Conservation (phyloP, 2,797 vertebrate species). For the Gobio occitaniae region DNA sequence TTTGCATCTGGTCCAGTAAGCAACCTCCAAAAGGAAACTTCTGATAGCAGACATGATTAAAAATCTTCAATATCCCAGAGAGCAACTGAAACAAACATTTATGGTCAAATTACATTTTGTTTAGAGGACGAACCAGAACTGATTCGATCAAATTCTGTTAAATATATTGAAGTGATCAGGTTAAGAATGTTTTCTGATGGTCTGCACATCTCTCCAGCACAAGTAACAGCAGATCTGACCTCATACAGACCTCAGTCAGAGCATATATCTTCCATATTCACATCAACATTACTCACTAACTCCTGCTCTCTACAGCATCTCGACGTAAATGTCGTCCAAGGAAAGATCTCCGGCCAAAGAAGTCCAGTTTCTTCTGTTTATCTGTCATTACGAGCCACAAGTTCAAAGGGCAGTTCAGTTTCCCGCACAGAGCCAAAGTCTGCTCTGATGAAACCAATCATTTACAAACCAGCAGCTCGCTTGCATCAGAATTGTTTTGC, state of each 20-base stretch:
- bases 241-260: background rate
- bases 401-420: conserved; percentile 76
- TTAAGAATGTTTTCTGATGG: background rate
- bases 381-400: conserved; percentile 69
- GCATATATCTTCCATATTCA: background rate
- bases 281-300: conserved; percentile 76
- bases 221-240: background rate
- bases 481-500: background rate
- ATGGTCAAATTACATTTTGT: background rate
- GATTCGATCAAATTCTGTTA: background rate
- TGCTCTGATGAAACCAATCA: conserved; percentile 72
- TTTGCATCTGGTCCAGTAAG: background rate
- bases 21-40: background rate
- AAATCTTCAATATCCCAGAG: background rate
- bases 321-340: conserved; percentile 61
- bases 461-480: conserved; percentile 60
- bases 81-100: background rate
- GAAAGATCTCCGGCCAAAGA: conserved; percentile 72
- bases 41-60: background rate
- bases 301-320: conserved; percentile 65
- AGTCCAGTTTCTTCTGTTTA: conserved; percentile 76
- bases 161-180: background rate
- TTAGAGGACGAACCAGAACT: background rate
- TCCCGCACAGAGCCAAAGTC: conserved; percentile 69
- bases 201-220: conserved; percentile 2